A percentile compares a stretch with the other conserved stretches of the same genome.
Conservation (phyloP, 2,888 invertebrate species). For the Galeopsomyia nigrocyanea region DNA sequence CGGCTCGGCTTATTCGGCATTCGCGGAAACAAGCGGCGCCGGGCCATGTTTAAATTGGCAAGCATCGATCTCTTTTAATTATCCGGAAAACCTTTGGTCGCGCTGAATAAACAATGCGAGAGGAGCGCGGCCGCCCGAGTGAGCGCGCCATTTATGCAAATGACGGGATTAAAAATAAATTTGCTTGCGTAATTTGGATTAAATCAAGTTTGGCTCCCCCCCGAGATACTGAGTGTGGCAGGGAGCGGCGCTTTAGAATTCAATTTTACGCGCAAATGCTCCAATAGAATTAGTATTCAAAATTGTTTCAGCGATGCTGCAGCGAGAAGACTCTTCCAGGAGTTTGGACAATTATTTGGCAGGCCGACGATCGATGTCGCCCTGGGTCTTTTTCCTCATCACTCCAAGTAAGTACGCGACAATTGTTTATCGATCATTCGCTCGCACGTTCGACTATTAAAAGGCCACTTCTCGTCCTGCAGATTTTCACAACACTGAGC, state of each 20-base stretch:
- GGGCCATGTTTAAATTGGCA: conserved; percentile 18
- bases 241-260: not conserved
- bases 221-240: too few species aligned
- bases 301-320: conserved; percentile 11
- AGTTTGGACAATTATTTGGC: conserved; percentile 14
- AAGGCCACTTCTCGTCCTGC: not conserved
- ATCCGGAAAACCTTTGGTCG: conserved; percentile 18
- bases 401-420: conserved; percentile 29
- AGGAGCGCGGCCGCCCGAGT: too few species aligned
- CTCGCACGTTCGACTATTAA: not conserved
- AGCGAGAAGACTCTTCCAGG: not conserved
- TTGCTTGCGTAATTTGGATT: conserved; percentile 21
- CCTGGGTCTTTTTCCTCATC: conserved; percentile 39
- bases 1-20: too few species aligned
- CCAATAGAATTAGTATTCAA: too few species aligned
- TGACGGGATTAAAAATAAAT: conserved; percentile 28
- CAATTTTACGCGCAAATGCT: too few species aligned
- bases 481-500: conserved; percentile 22
- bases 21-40: too few species aligned
- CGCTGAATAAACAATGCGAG: conserved; percentile 9
- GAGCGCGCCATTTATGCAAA: conserved; percentile 25
- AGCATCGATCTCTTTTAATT: conserved; percentile 27
- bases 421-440: not conserved
- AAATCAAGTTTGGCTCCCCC: not conserved
- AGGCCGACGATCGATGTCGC: not conserved